Base-by-base conservation (phyloP, 2,888 invertebrate genomes). In the Phengaris alcon region DNA sequence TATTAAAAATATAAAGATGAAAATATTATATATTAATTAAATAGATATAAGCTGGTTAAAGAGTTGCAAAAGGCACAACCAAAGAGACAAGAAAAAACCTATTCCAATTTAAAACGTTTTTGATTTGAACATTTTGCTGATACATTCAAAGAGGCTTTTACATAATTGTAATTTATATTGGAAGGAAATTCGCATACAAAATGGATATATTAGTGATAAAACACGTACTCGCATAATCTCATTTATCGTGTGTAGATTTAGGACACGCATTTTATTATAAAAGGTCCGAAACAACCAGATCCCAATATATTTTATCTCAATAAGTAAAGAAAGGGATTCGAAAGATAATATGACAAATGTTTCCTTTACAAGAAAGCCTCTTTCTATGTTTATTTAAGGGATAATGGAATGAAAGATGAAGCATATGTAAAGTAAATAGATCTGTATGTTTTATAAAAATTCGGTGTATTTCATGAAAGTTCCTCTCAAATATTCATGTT, bases 131-230 rank as follows among this genome's bases (percentile, higher is more conserved):
- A 64, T 64, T 64, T 35, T 1, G 3, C 35, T 64, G 70, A 70
- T 48, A 70, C 70, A 51, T 52, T 72, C n/a, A 72, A 35, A 13
- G 52, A 70, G 52, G 35, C 35, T 52, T 72, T 54, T 12, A 52
- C 35, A 72, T 72, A 72, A 72, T 72, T 72, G 54, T 72, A 72
- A 72, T 72, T 72, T 52, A 72, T 72, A 54, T 72, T 72, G 52
- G 76, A 77, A 76, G 75, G 76, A 78, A 75, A 77, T 73, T 76
- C 77, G 78, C 79, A 78, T 81, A 80, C 82, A 87, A 89, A 90
- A 88, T 90, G 88, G 89, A 85, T 84, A 80, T 86, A 90, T 90
- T 90, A 90, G 82, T 82, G 81, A 85, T 84, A 87, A 88, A 87
- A 84, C 90, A 90, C 89, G 90, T 86, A 84, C 87, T 85, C 83